Evolutionary conservation across 1,140 invertebrate species (phyloP), one percentile per base, ranked within the genome.

Genomic region (Drosophila pandora): DNA sequence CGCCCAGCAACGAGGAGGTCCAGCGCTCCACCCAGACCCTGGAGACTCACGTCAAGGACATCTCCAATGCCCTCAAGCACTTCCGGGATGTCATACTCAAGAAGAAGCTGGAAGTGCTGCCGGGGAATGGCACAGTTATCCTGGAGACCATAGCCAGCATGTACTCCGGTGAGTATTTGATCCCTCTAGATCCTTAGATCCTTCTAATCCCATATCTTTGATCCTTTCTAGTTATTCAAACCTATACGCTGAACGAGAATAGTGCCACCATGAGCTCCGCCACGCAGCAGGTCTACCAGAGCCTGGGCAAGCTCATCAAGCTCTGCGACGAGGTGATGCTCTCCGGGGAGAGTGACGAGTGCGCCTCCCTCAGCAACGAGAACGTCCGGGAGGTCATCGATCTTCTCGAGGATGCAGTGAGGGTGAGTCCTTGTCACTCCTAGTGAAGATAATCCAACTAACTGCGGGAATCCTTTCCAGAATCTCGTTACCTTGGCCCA

Each of bases 21-120:
- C 90, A 93, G 52, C 93, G 93, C 52, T 93, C 93, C 62, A 92
- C 93, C 59, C 93, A 94, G 84, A 94, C 94, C 62, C 91, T 95
- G 59, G 94, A 95, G 90, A 92, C 92, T 76, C 93, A 94, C 89
- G 94, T 95, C 88, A 94, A 94, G 93, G 94, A 95, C 91, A 94
- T 94, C 61, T 95, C 95, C 82, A 94, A 96, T 92, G 96, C 96
- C 10, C 92, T 97, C 53, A 95, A 95, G 82, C 97, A 97, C 93
- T 97, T 98, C 91, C 94, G 96, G 47, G 97, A 98, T 93, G 97
- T 97, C 28, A 97, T 98, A 52, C 95, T 95, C 58, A 97, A 97
- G 92, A 96, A 97, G 89, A 98, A 96, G 92, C 93, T 97, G 68
- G 97, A 98, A 93, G 97, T 98, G 94, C 92, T 98, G 63, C 96